Evolutionary conservation across 2,113 vertebrate genomes (phyloP).

Genomic region (Mobula hypostoma): DNA sequence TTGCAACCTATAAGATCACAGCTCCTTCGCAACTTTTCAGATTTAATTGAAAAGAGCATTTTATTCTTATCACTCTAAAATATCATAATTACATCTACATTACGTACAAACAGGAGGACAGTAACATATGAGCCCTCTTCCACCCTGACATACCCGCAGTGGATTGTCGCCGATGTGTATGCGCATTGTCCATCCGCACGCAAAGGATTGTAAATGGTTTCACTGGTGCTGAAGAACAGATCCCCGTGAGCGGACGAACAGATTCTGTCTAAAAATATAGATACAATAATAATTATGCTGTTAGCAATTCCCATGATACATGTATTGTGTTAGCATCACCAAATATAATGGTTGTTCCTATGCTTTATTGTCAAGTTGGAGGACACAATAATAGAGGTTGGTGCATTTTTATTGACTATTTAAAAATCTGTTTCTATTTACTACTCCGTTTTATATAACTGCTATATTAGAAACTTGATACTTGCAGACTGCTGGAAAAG

Average conservation of each 20-base stretch:
- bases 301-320: constrained; percentile 1
- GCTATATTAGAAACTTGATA: constrained; percentile 9
- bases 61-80: neutral
- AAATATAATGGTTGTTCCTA: neutral
- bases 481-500: neutral
- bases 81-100: neutral
- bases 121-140: neutral
- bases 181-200: neutral
- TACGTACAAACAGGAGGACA: neutral
- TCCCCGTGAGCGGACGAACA: neutral
- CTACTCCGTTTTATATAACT: constrained; percentile 23
- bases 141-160: neutral
- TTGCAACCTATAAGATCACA: neutral
- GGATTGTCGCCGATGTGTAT: neutral
- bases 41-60: neutral
- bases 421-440: constrained; percentile 22
- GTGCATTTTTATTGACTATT: constrained; percentile 27
- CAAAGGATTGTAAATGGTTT: neutral
- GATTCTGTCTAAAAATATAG: constrained; percentile 17
- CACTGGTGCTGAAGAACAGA: constrained; percentile 13
- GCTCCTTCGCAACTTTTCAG: neutral
- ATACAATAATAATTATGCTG: constrained; percentile 29
- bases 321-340: neutral
- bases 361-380: constrained; percentile 26
- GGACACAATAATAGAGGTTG: neutral